These are phyloP conservation scores for Meloidogyne floridensis DNA, from an alignment of 1,140 invertebrate species.

Conservation along the genomic window DNA sequence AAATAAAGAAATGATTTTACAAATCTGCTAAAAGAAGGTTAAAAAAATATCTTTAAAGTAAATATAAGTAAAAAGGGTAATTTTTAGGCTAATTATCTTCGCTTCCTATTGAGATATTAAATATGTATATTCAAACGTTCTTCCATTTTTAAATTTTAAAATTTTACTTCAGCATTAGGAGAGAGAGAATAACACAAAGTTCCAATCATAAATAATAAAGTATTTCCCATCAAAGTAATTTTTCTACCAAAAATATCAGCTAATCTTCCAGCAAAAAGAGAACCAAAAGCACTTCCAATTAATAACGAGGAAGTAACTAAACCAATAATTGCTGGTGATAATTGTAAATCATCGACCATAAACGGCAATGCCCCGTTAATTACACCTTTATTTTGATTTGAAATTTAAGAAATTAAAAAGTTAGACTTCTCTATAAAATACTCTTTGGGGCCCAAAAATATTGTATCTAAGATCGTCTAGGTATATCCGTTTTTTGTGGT, in stretches of 20 bases:
- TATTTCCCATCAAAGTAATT: constrained; percentile 15
- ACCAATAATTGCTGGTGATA: constrained; percentile 19
- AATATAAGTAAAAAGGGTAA: too few relatives aligned
- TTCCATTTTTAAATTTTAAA: not conserved
- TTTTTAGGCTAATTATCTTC: too few relatives aligned
- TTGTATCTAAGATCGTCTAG: too few relatives aligned
- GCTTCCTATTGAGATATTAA: too few relatives aligned
- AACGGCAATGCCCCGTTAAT: constrained; percentile 28
- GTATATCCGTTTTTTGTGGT: too few relatives aligned
- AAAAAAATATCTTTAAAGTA: too few relatives aligned
- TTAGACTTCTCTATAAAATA: too few relatives aligned
- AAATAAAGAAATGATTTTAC: not conserved
- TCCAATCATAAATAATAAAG: constrained; percentile 14
- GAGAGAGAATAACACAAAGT: constrained; percentile 27
- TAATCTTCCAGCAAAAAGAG: constrained; percentile 21
- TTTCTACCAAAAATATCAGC: constrained; percentile 25
- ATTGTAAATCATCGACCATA: constrained; percentile 21
- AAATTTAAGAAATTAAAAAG: too few relatives aligned
- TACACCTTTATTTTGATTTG: constrained; percentile 1
- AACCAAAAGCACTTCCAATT: constrained; percentile 21
- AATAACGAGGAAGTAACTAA: constrained; percentile 19
- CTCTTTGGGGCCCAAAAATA: too few relatives aligned
- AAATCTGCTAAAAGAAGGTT: not conserved
- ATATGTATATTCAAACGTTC: too few relatives aligned
- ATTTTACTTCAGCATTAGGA: constrained; percentile 11